A percentile compares a stretch with the other conserved stretches of the same genome.
Conservation (phyloP, 2,797 vertebrate species). For the Capromys pilorides region DNA sequence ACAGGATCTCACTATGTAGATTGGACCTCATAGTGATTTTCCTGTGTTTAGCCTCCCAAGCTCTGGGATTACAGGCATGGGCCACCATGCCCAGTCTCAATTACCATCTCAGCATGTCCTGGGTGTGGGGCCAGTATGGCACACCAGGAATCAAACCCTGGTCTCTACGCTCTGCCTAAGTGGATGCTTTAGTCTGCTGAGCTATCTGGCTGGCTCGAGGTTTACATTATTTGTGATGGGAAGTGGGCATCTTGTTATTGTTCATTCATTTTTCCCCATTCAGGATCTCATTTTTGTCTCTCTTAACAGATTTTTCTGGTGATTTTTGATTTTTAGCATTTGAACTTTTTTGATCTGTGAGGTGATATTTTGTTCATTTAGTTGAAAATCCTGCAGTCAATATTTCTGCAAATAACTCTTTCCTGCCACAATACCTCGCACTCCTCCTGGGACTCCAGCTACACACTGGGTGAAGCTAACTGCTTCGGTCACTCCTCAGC, state of each 20-base stretch:
- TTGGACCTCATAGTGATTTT: too few relatives aligned
- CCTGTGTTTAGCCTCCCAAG: too few relatives aligned
- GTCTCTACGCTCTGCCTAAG: too few relatives aligned
- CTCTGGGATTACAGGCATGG: too few relatives aligned
- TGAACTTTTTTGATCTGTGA: not conserved
- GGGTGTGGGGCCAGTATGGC: too few relatives aligned
- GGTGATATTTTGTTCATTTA: not conserved
- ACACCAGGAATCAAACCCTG: too few relatives aligned
- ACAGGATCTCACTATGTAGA: too few relatives aligned
- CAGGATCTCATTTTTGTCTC: not conserved
- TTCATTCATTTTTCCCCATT: not conserved
- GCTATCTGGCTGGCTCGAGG: not conserved
- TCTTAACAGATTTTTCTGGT: not conserved
- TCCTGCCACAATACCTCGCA: not conserved
- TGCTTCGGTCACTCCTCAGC: not conserved
- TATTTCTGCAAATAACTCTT: constrained; percentile 12
- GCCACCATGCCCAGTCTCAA: too few relatives aligned
- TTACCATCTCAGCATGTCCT: too few relatives aligned
- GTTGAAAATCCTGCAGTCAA: not conserved
- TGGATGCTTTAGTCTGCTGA: too few relatives aligned
- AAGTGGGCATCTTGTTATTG: not conserved
- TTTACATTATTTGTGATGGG: not conserved
- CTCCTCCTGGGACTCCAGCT: not conserved
- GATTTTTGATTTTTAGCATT: not conserved
- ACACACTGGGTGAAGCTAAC: not conserved